Conservation (phyloP, 2,797 vertebrate species). For the Podargus strigoides region DNA sequence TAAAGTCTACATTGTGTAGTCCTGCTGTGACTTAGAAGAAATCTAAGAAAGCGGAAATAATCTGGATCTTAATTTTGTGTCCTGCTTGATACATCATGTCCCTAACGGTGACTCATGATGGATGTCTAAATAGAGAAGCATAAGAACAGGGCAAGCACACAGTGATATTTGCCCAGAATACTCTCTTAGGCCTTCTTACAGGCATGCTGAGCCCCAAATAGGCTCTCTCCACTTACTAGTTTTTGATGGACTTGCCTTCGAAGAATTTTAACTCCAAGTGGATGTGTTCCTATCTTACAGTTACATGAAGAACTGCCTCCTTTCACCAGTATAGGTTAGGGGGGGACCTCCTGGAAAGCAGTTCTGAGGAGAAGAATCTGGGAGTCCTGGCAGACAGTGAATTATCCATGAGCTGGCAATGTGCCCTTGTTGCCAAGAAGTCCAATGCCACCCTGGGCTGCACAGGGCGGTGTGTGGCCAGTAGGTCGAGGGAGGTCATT, state of each 20-base stretch:
- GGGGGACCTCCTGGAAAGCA: too few species aligned
- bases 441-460: too few species aligned
- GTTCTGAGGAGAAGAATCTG: too few species aligned
- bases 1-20: fast-evolving
- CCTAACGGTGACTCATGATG: background rate
- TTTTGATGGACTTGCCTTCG: background rate
- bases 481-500: too few species aligned
- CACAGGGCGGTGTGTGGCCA: too few species aligned
- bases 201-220: fast-evolving
- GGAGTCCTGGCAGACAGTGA: too few species aligned
- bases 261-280: background rate
- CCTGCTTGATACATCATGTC: fast-evolving
- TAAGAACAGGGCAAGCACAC: background rate
- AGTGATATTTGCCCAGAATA: background rate
- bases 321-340: too few species aligned
- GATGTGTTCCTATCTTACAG: background rate
- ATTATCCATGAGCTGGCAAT: too few species aligned
- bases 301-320: background rate
- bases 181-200: fast-evolving
- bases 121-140: background rate
- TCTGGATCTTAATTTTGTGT: background rate
- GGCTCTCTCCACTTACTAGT: background rate
- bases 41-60: background rate
- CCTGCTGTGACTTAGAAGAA: background rate
- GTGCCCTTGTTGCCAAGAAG: too few species aligned